Evolutionary conservation across 2,888 invertebrate genomes (phyloP).

Genomic region (Tachystola acroxantha): DNA sequence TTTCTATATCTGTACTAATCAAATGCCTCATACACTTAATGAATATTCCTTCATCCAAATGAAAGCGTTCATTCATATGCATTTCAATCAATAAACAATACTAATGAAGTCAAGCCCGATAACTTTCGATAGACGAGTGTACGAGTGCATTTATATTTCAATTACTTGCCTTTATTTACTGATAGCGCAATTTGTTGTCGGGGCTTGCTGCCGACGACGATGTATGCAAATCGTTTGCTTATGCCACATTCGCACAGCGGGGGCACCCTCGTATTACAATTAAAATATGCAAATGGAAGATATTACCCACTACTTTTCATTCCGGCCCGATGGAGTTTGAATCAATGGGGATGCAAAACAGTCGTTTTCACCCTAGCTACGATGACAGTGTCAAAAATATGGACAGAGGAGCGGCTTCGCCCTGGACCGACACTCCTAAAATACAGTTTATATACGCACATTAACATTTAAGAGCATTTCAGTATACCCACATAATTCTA

Average conservation of each 20-base stretch:
- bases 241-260: constrained; percentile 57
- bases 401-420: constrained; percentile 19
- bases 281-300: constrained; percentile 75
- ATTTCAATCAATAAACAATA: neutral
- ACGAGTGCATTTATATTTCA: constrained; percentile 31
- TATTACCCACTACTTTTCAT: constrained; percentile 74
- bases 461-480: too few relatives aligned
- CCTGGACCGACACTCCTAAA: too few relatives aligned
- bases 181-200: constrained; percentile 50
- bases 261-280: constrained; percentile 61
- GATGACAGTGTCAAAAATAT: constrained; percentile 47
- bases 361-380: constrained; percentile 19
- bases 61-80: too few relatives aligned
- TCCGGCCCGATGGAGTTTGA: constrained; percentile 52
- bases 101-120: neutral
- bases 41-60: too few relatives aligned
- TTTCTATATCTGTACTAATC: too few relatives aligned
- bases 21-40: too few relatives aligned
- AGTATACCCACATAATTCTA: too few relatives aligned
- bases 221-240: constrained; percentile 66
- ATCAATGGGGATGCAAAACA: constrained; percentile 43
- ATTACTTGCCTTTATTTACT: constrained; percentile 52
- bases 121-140: neutral
- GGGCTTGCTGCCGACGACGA: constrained; percentile 31
- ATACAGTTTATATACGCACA: too few relatives aligned